Evolutionary conservation across 2,888 invertebrate species (phyloP), one percentile per base, ranked within the genome.

Genomic region (Athalia cordata): DNA sequence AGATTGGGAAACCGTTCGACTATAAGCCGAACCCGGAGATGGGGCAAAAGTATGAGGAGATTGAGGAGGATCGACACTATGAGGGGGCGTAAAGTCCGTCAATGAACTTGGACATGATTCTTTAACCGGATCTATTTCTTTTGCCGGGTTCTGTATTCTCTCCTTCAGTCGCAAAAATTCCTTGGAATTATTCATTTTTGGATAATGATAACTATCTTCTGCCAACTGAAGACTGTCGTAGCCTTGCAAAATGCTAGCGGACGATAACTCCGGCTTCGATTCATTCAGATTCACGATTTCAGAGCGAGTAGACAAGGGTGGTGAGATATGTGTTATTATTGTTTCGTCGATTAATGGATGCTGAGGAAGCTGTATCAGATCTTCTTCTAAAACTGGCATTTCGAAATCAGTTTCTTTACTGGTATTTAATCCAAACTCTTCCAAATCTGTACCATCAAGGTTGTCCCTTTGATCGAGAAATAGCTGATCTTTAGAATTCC

Each of bases 341-440:
- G 78, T 78, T n/a, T 77, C 77, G 4, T 64, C 78, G 57, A 74
- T 70, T 13, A 78, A 13, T 3, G 70, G 47, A 65, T 78, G 15
- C 52, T 74, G 74, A 15, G 78, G 72, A 45, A 78, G 61, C 11
- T 78, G 74, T 55, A 74, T 64, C 62, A 72, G 61, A 52, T 81
- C 72, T 43, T 79, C 79, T 72, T 79, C 70, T 8, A 79, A 61
- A 5, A 64, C 49, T 43, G 77, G 61, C 52, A 79, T 77, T 66
- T 81, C 80, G 29, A 79, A 65, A 6, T 8, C 49, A 64, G 77
- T 49, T 65, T 79, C 57, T 43, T 61, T 68, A 7, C 55, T 76
- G 49, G 64, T 55, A 29, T 81, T 80, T 5, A 82, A 74, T 59
- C 76, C 75, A 77, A 81, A 81, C 45, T 68, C 81, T 59, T 80